Evolutionary conservation across 2,888 invertebrate genomes (phyloP).

Genomic region (Tiphia femorata): DNA sequence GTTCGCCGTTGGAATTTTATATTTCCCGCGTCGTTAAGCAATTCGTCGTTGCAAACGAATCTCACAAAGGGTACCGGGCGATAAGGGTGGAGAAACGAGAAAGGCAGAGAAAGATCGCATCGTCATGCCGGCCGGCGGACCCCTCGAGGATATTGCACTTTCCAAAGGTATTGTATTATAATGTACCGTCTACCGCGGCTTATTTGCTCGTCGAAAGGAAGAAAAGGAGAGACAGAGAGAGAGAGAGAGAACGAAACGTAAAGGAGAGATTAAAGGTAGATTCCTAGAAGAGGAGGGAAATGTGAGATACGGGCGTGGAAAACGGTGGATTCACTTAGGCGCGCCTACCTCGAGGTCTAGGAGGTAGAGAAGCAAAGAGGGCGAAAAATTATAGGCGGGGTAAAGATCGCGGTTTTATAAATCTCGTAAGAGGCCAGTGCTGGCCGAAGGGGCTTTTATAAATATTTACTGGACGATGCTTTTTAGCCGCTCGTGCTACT

Average conservation of each 20-base stretch:
- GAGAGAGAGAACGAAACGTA: too few species aligned
- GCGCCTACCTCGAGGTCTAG: neutral
- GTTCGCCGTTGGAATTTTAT: slow-evolving; percentile 19
- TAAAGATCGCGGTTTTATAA: neutral
- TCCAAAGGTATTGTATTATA: slow-evolving; percentile 5
- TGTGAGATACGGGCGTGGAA: neutral
- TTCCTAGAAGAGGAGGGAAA: slow-evolving; percentile 5
- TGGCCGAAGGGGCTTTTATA: neutral
- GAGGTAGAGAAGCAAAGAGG: too few species aligned
- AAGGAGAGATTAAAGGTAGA: slow-evolving; percentile 13
- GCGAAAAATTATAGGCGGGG: neutral
- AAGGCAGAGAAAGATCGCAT: neutral
- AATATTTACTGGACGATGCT: too few species aligned
- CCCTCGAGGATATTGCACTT: neutral
- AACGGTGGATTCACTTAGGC: slow-evolving; percentile 11
- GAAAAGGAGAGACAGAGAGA: too few species aligned
- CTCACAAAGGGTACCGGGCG: too few species aligned
- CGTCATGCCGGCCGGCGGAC: neutral
- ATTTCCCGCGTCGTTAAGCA: slow-evolving; percentile 22
- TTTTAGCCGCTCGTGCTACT: too few species aligned
- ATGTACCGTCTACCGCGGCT: slow-evolving; percentile 1
- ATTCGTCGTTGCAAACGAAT: slow-evolving; percentile 17
- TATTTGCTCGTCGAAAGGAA: neutral
- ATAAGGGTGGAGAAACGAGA: too few species aligned
- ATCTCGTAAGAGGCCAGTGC: neutral